A percentile compares a stretch with the other conserved stretches of the same genome.
These are phyloP conservation scores for Tinea semifulvella DNA, from an alignment of 2,888 invertebrate species.

Conservation along the genomic window DNA sequence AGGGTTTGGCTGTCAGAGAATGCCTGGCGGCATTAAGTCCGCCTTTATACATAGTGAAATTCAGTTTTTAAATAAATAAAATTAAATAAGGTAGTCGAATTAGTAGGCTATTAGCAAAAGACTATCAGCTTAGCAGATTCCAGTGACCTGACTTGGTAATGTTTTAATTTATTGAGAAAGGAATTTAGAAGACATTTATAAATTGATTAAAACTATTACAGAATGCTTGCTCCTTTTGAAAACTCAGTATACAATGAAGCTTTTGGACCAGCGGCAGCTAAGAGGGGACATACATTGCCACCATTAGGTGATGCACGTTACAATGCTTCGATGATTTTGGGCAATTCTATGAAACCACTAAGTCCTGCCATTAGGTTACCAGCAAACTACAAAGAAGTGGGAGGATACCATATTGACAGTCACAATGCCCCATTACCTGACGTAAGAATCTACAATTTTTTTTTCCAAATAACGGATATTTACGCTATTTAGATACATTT, in stretches of 20 bases:
- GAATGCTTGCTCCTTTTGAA: constrained; percentile 13
- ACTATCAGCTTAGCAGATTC: too few species aligned
- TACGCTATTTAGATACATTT: too few species aligned
- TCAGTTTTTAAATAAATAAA: too few species aligned
- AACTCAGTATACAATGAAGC: constrained; percentile 14
- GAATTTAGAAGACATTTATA: not conserved
- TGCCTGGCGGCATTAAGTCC: too few species aligned
- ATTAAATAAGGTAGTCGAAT: too few species aligned
- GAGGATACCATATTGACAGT: constrained; percentile 5
- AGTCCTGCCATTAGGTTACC: constrained; percentile 4
- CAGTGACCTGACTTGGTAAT: too few species aligned
- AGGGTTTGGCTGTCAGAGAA: too few species aligned
- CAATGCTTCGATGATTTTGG: constrained; percentile 20
- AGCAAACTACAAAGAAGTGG: constrained; percentile 6
- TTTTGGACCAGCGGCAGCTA: constrained; percentile 16
- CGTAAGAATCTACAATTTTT: constrained; percentile 1
- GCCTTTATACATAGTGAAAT: too few species aligned
- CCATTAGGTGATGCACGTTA: constrained; percentile 16
- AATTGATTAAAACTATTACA: too few species aligned
- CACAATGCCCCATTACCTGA: constrained; percentile 9
- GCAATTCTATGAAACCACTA: constrained; percentile 11
- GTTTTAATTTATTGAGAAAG: not conserved
- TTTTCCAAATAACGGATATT: too few species aligned
- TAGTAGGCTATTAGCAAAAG: too few species aligned
- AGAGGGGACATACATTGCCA: constrained; percentile 17